Percentiles rank a stretch among this genome's conserved stretches.
phyloP scores from a whole-genome alignment of 2,113 vertebrate species.

The Sorex fumeus region DNA sequence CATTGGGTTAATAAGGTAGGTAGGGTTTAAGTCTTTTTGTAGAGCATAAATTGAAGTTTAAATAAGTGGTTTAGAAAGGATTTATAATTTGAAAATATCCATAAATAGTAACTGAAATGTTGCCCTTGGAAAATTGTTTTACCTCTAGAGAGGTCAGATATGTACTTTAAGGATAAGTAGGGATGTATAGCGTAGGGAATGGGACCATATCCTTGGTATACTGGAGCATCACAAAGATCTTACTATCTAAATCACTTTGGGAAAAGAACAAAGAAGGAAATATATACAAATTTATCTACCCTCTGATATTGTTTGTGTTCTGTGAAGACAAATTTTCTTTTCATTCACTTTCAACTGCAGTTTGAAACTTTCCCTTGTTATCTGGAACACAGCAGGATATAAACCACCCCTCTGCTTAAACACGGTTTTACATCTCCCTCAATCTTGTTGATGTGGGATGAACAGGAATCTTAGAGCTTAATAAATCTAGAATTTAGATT shows the following conservation, averaged over 20 bases:
- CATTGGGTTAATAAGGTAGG: not conserved
- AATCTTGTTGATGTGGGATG: not conserved
- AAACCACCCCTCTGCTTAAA: not conserved
- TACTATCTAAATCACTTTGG: not conserved
- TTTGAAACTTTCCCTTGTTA: not conserved
- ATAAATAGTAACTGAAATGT: not conserved
- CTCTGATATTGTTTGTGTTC: not conserved
- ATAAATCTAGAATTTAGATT: not conserved
- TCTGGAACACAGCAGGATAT: not conserved
- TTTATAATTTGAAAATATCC: slow-evolving; percentile 15
- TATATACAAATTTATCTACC: too few species aligned
- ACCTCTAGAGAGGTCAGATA: not conserved
- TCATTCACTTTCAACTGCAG: not conserved
- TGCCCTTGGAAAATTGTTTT: slow-evolving; percentile 49
- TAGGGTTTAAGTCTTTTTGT: not conserved
- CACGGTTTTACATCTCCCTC: not conserved
- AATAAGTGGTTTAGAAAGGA: not conserved
- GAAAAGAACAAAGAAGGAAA: not conserved
- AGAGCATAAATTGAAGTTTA: not conserved
- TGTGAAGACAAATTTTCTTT: not conserved
- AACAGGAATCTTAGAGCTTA: not conserved
- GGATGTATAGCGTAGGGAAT: not conserved
- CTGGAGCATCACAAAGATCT: not conserved
- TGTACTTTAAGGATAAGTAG: not conserved
- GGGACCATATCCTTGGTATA: not conserved